Base-by-base conservation (phyloP, 1,140 invertebrate genomes). In the Paralvinella palmiformis region DNA sequence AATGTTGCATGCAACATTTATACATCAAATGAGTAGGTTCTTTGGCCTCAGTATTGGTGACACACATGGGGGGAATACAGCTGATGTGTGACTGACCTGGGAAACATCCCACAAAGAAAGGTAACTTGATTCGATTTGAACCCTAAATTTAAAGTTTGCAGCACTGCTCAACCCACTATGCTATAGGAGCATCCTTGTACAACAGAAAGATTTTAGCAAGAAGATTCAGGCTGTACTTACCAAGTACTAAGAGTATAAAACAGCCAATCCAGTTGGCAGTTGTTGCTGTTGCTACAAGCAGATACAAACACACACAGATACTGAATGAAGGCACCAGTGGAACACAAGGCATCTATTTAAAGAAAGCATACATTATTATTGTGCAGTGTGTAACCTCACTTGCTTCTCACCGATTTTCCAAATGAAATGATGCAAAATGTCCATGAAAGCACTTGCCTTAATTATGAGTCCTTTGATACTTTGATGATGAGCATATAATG, bases 251-350 rank as follows among this genome's bases (percentile, higher is more conserved):
- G 6, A 57, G 1, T 24, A 57, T 33, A 2, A 31, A 31, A 57
- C 27, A 57, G 55, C 55, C 55, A 32, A 57, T 32, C 55, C 55
- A 57, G 55, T 36, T 57, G 27, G 33, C 33, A 13, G 33, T 15
- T 10, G 3, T 57, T 31, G 55, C 55, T 3, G 55, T 57, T 10
- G 55, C 29, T 7, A 57, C 55, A 10, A 57, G 27, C 29, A 57
- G 27, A 32, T 3, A 4, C 4, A 36, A 6, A 32, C 55, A 32
- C 7, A 33, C 4, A 36, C 27, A 36, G 27, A 57, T 57, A 32
- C 55, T 57, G 55, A 57, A n/a, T 24, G 33, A 20, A 7, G 55
- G 55, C 29, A 57, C 22, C 13, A 57, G 33, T n/a, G 55, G 55
- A 22, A 57, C 55, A 2, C 27, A 32, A 17, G 55, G 55, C 29